Percentiles rank a stretch among this genome's conserved stretches.
Evolutionary conservation across 2,888 invertebrate genomes (phyloP).

Genomic region (Oligia strigilis): DNA sequence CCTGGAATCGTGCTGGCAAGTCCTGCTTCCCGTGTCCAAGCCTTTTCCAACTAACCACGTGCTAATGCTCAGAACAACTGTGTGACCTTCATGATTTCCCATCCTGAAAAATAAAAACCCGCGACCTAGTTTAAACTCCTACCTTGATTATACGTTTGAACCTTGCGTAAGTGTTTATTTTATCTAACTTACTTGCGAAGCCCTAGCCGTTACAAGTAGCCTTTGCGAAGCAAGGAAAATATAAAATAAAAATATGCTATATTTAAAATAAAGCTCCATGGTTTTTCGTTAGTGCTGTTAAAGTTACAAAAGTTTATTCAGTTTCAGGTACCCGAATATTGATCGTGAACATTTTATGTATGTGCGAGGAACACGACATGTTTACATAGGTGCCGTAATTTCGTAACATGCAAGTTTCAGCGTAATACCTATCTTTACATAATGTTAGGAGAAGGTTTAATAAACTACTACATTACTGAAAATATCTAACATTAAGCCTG

Average conservation of each 20-base stretch:
- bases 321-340: neutral
- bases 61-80: no score
- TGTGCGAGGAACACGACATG: neutral
- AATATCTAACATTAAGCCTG: neutral
- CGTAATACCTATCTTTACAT: neutral
- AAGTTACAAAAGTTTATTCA: neutral
- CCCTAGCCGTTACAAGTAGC: no score
- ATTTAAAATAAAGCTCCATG: neutral
- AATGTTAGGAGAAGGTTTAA: neutral
- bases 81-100: no score
- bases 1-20: no score
- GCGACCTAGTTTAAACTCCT: no score
- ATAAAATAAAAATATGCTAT: neutral
- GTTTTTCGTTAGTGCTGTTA: neutral
- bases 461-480: conserved; percentile 1
- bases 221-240: no score
- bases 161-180: no score
- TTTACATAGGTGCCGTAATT: neutral
- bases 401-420: neutral
- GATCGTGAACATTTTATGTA: neutral
- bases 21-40: no score
- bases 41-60: no score
- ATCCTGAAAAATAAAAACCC: no score
- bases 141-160: no score
- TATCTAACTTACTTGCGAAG: no score